Evolutionary conservation across 2,888 invertebrate species (phyloP), one percentile per base, ranked within the genome.

Genomic region (Lasioglossum malachurum): DNA sequence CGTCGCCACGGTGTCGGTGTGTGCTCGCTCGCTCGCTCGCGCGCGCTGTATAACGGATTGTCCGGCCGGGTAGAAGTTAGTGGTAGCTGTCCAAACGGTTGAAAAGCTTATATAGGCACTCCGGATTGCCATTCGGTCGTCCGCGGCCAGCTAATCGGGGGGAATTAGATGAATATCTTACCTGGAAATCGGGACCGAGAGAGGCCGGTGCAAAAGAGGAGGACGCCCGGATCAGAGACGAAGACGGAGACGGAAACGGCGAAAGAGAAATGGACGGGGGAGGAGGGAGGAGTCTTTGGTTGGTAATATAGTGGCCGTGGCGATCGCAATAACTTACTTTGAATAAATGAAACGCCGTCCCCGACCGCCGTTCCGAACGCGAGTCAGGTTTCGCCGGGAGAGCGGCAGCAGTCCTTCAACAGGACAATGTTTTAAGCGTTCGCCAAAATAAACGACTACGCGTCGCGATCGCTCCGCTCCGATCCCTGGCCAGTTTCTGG

Each of bases 241-340:
- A 44, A 75, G 75, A 78, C 80, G 81, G 78, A 64, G 60, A 27
- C 64, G 73, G 41, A 75, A 72, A 78, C 80, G 81, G 79, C 78
- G 86, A 89, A 91, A 90, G 89, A 87, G 91, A 85, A 90, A 87
- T 86, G 90, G 88, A 88, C 86, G 88, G 81, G 86, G 91, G 87
- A 90, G 91, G 89, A 90, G 64, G 64, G 88, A 89, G 93, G 88
- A 92, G 91, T 91, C 92, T 89, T 92, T 91, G 92, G 87, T 87
- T 90, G 90, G 92, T 94, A 94, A 94, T 94, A 94, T 94, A 94
- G 94, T 94, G 90, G 92, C 93, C 86, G 91, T 84, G 91, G 89
- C 92, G 93, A 94, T 94, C 93, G 94, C 94, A 93, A 94, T 94
- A 94, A 94, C 93, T 94, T 94, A 94, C 94, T 93, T 94, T 94